Percentiles rank a stretch among this genome's conserved stretches.
Evolutionary conservation across 1,140 invertebrate species (phyloP).

Genomic region (Ceratina japonica): DNA sequence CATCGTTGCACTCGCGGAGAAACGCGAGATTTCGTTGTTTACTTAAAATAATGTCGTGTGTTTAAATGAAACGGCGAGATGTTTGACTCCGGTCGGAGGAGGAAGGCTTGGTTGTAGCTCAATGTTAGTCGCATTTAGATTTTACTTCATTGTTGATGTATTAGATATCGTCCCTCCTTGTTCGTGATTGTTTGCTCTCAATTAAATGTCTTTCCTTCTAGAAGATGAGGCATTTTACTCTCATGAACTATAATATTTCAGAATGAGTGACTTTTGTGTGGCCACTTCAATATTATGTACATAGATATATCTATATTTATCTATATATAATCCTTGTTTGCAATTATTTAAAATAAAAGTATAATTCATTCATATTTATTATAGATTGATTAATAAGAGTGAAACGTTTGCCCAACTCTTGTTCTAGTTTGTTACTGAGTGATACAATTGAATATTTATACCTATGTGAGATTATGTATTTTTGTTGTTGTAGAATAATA

Average conservation of each 20-base stretch:
- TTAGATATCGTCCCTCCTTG: not conserved
- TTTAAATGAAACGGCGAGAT: not conserved
- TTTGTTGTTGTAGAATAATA: conserved; percentile 44
- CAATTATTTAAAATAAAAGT: not conserved
- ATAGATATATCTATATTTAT: too few relatives aligned
- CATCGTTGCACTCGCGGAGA: conserved; percentile 3
- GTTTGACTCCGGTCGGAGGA: too few relatives aligned
- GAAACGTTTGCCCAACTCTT: not conserved
- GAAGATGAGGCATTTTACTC: not conserved
- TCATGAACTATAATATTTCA: too few relatives aligned
- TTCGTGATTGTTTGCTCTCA: not conserved
- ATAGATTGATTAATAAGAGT: not conserved
- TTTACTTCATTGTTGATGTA: not conserved
- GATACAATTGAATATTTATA: not conserved
- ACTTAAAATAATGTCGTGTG: not conserved
- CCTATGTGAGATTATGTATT: not conserved
- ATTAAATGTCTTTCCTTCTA: not conserved
- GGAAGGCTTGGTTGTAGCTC: not conserved
- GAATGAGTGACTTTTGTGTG: too few relatives aligned
- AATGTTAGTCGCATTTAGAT: not conserved
- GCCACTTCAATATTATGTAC: too few relatives aligned
- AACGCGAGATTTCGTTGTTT: not conserved
- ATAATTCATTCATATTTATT: not conserved
- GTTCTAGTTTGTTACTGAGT: not conserved
- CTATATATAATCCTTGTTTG: too few relatives aligned